These are phyloP conservation scores for Odontomachus brunneus DNA, from an alignment of 1,140 invertebrate species.

Conservation along the genomic window DNA sequence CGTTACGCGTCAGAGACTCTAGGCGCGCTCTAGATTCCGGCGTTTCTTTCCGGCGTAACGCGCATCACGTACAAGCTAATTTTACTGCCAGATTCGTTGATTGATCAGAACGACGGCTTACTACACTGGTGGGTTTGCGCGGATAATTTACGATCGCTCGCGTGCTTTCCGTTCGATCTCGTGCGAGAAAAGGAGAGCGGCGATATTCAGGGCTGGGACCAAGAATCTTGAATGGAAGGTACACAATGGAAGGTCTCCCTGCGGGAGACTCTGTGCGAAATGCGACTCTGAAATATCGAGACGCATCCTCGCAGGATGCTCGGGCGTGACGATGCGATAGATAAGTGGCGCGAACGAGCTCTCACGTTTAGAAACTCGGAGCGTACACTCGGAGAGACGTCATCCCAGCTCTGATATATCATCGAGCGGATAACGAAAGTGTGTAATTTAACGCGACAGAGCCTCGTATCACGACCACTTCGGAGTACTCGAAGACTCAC, in stretches of 20 bases:
- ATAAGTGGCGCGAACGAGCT: no score
- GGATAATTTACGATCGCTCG: neutral
- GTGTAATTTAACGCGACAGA: conserved; percentile 53
- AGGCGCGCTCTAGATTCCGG: neutral
- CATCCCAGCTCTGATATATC: conserved; percentile 19
- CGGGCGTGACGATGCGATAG: neutral
- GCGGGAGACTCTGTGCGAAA: conserved; percentile 22
- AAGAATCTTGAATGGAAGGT: conserved; percentile 8
- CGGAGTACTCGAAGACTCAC: conserved; percentile 53
- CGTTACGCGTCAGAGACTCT: conserved; percentile 14
- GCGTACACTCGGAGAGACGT: conserved; percentile 29
- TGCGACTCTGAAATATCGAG: no score
- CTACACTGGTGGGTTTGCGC: neutral
- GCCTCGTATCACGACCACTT: conserved; percentile 67
- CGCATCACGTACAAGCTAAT: neutral
- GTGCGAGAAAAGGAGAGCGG: neutral
- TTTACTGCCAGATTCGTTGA: conserved; percentile 37
- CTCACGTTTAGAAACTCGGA: neutral
- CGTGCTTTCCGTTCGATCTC: neutral
- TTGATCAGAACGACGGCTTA: neutral
- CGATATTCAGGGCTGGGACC: conserved; percentile 22
- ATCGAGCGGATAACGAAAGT: conserved; percentile 12
- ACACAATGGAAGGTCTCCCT: neutral
- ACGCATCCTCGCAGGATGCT: conserved; percentile 20
- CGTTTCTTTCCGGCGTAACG: neutral